Base-by-base conservation (phyloP, 2,113 vertebrate species). In the Heloderma charlesbogerti region DNA sequence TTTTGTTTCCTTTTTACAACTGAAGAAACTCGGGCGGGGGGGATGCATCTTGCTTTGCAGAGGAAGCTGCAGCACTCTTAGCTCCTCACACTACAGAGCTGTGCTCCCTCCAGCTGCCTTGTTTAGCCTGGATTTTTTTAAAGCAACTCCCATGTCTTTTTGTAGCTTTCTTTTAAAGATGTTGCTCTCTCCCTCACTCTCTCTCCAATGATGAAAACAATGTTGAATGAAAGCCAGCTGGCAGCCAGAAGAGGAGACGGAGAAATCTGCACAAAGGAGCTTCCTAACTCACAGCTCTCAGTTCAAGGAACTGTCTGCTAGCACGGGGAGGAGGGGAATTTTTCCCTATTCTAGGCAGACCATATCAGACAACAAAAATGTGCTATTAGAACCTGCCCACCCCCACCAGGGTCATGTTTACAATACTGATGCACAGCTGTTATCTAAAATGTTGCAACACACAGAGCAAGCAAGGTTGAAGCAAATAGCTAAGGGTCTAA, bases 221-320 rank as follows among this genome's bases (percentile, higher is more conserved):
- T 78, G 83, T 92, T 96, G 93, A 97, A 96, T 45, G 13, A 1
- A 91, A 95, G 95, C 96, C 96, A 97, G 92, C 96, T 97, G 95
- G 94, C 94, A 95, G 77, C 1, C 95, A 95, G 94, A 82, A 94
- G 94, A 95, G 94, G 92, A 95, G 96, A 93, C 82, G 22, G 95
- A 96, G 95, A 94, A 91, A 93, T 91, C 93, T 91, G 92, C 94
- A 96, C 94, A 97, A 96, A 97, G 92, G 94, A 97, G 94, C 95
- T 95, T 96, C 96, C 96, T 95, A 92, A 94, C 95, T 95, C 92
- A 91, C 96, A 95, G 96, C 94, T 96, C 93, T 94, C 94, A 95
- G 95, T 94, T 96, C 88, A 89, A 95, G 95, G 94, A 95, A 94
- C 89, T 89, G 91, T 29, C 37, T 92, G 94, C 90, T 85, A 92